Conservation (phyloP, 2,888 invertebrate species). For the Caenorhabditis imperialis region DNA sequence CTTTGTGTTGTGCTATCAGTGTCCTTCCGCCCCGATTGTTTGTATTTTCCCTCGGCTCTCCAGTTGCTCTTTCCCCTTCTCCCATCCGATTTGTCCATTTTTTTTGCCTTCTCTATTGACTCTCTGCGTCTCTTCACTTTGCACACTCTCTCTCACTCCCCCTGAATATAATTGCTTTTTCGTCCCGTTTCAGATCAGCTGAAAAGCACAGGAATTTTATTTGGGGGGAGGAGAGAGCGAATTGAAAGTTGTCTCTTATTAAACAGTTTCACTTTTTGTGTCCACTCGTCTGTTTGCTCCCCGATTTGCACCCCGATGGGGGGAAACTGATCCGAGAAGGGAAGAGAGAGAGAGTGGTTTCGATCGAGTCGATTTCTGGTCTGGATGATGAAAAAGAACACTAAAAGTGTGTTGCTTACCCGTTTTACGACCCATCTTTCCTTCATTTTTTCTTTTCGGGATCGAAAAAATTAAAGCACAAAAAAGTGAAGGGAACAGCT, state of each 20-base stretch:
- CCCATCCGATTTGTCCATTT: constrained; percentile 9
- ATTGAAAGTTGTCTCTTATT: neutral
- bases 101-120: constrained; percentile 11
- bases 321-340: neutral
- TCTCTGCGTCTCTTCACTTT: neutral
- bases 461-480: too few species aligned
- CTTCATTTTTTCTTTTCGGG: too few species aligned
- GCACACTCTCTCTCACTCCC: constrained; percentile 6
- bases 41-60: constrained; percentile 1
- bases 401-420: too few species aligned
- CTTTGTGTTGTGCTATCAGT: neutral
- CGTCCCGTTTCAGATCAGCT: neutral
- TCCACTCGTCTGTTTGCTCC: constrained; percentile 35
- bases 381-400: too few species aligned
- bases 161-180: constrained; percentile 22
- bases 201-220: constrained; percentile 17
- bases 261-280: constrained; percentile 1
- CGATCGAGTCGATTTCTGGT: too few species aligned
- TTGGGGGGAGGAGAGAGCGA: constrained; percentile 1
- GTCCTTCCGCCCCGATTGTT: constrained; percentile 19
- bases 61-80: constrained; percentile 19
- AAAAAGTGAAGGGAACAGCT: too few species aligned
- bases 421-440: too few species aligned
- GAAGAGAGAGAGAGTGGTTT: neutral
- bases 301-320: constrained; percentile 28